Evolutionary conservation across 2,888 invertebrate genomes (phyloP).

Genomic region (Pinctada fucata): DNA sequence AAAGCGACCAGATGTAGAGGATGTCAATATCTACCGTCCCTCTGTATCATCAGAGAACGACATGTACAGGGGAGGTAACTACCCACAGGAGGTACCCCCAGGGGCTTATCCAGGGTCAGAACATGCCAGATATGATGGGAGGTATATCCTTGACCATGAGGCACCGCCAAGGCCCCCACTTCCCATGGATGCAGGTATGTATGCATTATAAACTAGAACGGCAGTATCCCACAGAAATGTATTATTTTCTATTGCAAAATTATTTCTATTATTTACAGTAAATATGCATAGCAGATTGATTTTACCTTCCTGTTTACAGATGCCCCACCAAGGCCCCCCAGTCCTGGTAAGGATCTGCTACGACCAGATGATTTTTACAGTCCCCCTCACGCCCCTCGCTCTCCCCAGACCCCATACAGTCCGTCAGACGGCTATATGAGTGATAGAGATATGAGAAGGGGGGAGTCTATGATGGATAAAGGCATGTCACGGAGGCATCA

Average conservation of each 20-base stretch:
- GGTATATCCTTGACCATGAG: conserved; percentile 68
- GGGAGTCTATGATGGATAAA: conserved; percentile 23
- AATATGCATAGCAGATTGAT: too few relatives aligned
- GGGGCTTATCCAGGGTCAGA: conserved; percentile 52
- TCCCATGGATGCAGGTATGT: conserved; percentile 50
- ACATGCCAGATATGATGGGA: conserved; percentile 61
- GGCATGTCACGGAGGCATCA: conserved; percentile 42
- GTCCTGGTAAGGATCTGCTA: conserved; percentile 51
- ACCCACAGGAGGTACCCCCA: conserved; percentile 52
- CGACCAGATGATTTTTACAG: conserved; percentile 49
- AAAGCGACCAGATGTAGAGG: conserved; percentile 56
- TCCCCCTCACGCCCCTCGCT: conserved; percentile 6
- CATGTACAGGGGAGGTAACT: conserved; percentile 52
- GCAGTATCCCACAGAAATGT: too few relatives aligned
- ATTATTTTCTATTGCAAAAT: too few relatives aligned
- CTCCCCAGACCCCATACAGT: conserved; percentile 20
- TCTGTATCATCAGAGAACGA: conserved; percentile 52
- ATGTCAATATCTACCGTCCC: conserved; percentile 65
- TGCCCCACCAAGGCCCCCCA: conserved; percentile 49
- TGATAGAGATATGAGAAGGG: conserved; percentile 52
- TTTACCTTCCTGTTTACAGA: conserved; percentile 20
- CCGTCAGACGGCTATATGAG: conserved; percentile 60
- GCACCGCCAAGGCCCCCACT: conserved; percentile 68
- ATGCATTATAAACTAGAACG: too few relatives aligned
- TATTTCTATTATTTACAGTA: too few relatives aligned